Evolutionary conservation across 2,797 vertebrate species (phyloP), one percentile per base, ranked within the genome.

Genomic region (Rhinichthys osculus): DNA sequence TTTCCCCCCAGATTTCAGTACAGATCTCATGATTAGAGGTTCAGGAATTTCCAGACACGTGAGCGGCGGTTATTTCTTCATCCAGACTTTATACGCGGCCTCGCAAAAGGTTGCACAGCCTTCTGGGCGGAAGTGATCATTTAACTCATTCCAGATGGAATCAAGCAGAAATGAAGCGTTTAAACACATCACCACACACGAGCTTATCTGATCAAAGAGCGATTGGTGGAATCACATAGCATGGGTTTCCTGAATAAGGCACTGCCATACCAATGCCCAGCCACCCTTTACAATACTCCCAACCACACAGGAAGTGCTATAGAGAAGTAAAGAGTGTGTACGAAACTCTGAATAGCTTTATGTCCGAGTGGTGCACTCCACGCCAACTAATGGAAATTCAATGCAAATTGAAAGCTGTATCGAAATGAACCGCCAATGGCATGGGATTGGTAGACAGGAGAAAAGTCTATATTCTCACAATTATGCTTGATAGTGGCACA

Each of bases 221-320:
- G 38, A 82, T 3, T 16, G 23, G 16, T 5, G 40, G 33, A 59
- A 42, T 74, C 54, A n/a, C 27, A 50, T 8, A 38, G 73, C 47
- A 72, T 74, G 78, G 57, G 72, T 67, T 87, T 84, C 78, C 82
- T 69, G 78, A 82, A 71, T 13, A n/a, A 59, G 64, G 14, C n/a
- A 47, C 4, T 71, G 59, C 44, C 72, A 50, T 44, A 50, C 8
- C 5, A 21, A 62, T 86, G 76, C 74, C 84, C 47, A 80, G 74
- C 78, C 67, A 79, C 59, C n/a, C n/a, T 52, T 76, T 76, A 67
- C 23, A 4, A 57, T 77, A 83, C 38, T 80, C 57, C 70, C 67
- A 85, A 81, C 69, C 81, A 74, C 81, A 88, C 77, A 86, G 81
- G 77, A 88, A 88, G 54, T 9, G 10, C 64, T 27, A 44, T n/a